phyloP scores from a whole-genome alignment of 2,797 vertebrate species.

The Steatocranus sp. region DNA sequence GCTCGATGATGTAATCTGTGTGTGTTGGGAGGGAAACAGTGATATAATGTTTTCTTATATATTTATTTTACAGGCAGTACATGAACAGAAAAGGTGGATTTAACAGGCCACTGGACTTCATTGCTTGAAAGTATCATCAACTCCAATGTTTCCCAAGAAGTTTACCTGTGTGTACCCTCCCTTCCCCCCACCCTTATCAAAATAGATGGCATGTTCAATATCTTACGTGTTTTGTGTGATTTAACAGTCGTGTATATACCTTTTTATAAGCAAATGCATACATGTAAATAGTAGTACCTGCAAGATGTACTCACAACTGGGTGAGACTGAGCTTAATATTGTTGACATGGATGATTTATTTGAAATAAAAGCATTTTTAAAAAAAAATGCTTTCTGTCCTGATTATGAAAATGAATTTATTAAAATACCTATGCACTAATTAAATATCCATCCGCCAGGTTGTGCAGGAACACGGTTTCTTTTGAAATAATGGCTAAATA shows the following conservation, averaged over 20 bases:
- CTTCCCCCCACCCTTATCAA: background rate
- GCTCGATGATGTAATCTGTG: conserved; percentile 79
- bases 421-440: background rate
- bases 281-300: conserved; percentile 29
- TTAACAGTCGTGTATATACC: background rate
- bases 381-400: background rate
- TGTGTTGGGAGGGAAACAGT: conserved; percentile 78
- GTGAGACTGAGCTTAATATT: background rate
- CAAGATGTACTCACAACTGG: background rate
- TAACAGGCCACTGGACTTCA: conserved; percentile 98
- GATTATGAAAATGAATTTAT: background rate
- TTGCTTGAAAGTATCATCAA: conserved; percentile 76
- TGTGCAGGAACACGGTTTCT: background rate
- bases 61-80: conserved; percentile 84
- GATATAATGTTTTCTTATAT: conserved; percentile 75
- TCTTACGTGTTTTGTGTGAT: background rate
- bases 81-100: conserved; percentile 99
- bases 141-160: background rate
- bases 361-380: conserved; percentile 51
- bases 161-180: background rate
- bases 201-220: background rate
- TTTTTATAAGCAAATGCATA: background rate
- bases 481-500: background rate
- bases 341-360: conserved; percentile 2
- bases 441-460: background rate